Base-by-base conservation (phyloP, 2,797 vertebrate genomes). In the Manis pentadactyla region DNA sequence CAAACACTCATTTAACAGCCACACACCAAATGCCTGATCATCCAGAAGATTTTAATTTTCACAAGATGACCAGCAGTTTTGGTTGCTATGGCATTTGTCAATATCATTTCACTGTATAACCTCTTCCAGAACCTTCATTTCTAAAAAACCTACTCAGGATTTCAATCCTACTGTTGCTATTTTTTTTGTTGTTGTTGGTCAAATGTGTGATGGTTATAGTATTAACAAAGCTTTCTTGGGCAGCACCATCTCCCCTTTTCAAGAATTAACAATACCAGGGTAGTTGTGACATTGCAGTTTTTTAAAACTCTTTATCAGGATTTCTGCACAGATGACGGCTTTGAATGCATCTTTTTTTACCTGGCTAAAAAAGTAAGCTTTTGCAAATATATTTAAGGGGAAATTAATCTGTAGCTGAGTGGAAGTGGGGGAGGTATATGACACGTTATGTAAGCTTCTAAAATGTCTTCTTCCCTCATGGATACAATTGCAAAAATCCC, bases 401-500 rank as follows among this genome's bases (percentile, higher is more conserved):
- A 97, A 93, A 96, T 95, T 93, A 97, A 97, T 95, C 88, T 95
- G 94, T 68, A 86, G 53, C 61, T 94, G 97, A 94, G 74, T 94
- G 63, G 68, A 90, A 95, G 88, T 93, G 46, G 88, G 53, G 59
- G 59, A 91, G 68, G 25, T 93, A 90, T 83, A 42, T 95, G 95
- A 94, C 49, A 68, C 68, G 78, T 97, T 96, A 97, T 63, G 34
- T 96, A 97, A 96, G 74, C 69, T 78, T 95, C 87, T 71, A 83
- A 97, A 97, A 95, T 83, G 57, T 95, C 82, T 93, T 92, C 91
- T 95, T 90, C 63, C 53, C 61, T 96, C 39, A 78, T 31, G 57
- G 96, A 86, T 93, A 87, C 92, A 92, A 86, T 94, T 87, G 89
- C 83, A 78, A 93, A 96, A 93, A 94, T 95, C 18, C n/a, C 31